These are phyloP conservation scores for Agrochola litura DNA, from an alignment of 2,888 invertebrate genomes.

Conservation along the genomic window DNA sequence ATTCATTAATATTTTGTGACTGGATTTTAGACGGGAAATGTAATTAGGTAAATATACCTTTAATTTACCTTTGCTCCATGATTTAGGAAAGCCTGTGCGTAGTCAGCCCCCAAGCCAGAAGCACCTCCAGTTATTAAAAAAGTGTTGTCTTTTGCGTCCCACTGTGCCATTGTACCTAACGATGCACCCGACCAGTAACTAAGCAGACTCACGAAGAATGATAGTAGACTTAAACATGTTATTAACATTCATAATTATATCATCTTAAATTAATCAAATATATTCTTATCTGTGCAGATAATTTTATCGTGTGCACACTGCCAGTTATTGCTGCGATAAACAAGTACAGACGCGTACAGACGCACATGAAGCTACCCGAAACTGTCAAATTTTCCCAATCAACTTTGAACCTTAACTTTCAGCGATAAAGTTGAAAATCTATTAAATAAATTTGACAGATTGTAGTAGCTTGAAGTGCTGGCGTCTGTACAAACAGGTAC, in stretches of 20 bases:
- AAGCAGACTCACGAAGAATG: neutral
- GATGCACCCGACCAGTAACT: neutral
- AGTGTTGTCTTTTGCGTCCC: constrained; percentile 68
- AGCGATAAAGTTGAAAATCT: too few species aligned
- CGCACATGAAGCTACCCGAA: too few species aligned
- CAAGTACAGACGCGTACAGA: neutral
- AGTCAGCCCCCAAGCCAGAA: constrained; percentile 75
- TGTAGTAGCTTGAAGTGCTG: too few species aligned
- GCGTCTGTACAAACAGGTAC: too few species aligned
- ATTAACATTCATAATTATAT: neutral
- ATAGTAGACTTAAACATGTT: too few species aligned
- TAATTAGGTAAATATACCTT: constrained; percentile 58
- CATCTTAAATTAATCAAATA: neutral
- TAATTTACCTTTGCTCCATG: constrained; percentile 64
- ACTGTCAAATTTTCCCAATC: too few species aligned
- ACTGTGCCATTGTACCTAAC: constrained; percentile 16
- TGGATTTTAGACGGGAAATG: neutral
- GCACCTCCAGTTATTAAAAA: constrained; percentile 77
- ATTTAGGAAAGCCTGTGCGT: constrained; percentile 70
- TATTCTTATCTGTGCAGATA: constrained; percentile 14
- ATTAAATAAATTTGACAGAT: too few species aligned
- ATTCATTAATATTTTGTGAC: neutral
- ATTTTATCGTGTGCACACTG: constrained; percentile 12
- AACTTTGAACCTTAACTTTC: too few species aligned
- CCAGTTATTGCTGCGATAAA: neutral